phyloP scores from a whole-genome alignment of 2,888 invertebrate genomes.

The Allolobophora icterica region DNA sequence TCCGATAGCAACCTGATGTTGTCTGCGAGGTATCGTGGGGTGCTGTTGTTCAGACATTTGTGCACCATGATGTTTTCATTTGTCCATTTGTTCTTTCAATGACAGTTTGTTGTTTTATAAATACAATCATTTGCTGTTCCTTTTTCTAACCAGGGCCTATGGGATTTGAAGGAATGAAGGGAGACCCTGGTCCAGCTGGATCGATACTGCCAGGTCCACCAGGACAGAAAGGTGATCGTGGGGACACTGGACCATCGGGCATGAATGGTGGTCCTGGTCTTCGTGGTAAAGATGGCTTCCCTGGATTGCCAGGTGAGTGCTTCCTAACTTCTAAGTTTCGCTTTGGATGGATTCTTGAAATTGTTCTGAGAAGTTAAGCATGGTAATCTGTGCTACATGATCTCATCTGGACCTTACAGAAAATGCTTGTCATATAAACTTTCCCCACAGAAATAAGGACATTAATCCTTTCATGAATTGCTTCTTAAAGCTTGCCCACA shows the following conservation, averaged over 20 bases:
- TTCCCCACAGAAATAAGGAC: not conserved
- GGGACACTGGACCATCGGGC: constrained; percentile 52
- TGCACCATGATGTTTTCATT: no score
- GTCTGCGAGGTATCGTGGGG: no score
- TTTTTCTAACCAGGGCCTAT: constrained; percentile 22
- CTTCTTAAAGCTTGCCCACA: not conserved
- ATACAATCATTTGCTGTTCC: not conserved
- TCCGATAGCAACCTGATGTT: no score
- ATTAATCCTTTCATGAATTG: not conserved
- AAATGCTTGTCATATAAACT: not conserved
- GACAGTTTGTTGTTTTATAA: not conserved
- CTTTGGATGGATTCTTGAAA: not conserved
- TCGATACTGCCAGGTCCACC: not conserved
- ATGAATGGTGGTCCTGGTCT: constrained; percentile 34
- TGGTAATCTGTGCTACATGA: not conserved
- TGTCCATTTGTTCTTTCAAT: not conserved
- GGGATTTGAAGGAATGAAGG: constrained; percentile 47
- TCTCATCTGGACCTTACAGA: not conserved
- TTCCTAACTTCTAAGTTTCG: not conserved
- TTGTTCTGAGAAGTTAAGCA: not conserved
- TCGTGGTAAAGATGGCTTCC: constrained; percentile 56
- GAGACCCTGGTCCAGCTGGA: constrained; percentile 51
- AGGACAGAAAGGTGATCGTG: constrained; percentile 40
- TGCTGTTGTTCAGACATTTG: no score
- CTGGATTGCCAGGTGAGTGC: constrained; percentile 50